Percentiles rank a stretch among this genome's conserved stretches.
These are phyloP conservation scores for Pardalotus punctatus DNA, from an alignment of 2,113 vertebrate species.

Conservation along the genomic window DNA sequence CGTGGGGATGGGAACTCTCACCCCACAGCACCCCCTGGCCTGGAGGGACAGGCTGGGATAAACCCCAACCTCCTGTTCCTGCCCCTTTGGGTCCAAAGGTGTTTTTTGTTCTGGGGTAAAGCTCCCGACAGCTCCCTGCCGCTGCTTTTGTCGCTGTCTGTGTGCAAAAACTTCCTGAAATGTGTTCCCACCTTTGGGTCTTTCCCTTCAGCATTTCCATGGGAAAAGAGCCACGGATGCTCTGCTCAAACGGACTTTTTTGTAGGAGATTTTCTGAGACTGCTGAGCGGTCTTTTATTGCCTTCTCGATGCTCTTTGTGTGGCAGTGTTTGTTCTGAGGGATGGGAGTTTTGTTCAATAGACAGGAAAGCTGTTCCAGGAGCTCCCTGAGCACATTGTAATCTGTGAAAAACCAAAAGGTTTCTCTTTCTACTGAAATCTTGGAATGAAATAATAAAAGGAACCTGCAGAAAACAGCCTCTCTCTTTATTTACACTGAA, in stretches of 20 bases:
- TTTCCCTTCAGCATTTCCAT: not conserved
- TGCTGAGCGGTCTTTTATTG: conserved; percentile 40
- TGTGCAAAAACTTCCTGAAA: not conserved
- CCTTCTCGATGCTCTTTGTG: not conserved
- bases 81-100: accelerated
- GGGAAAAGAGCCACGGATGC: not conserved
- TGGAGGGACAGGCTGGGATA: too few species aligned
- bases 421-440: not conserved
- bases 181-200: not conserved
- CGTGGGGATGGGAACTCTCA: too few species aligned
- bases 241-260: not conserved
- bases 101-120: not conserved
- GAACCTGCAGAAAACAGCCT: conserved; percentile 45
- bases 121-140: not conserved
- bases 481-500: conserved; percentile 4
- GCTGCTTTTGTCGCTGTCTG: not conserved
- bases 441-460: conserved; percentile 66
- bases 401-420: not conserved
- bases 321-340: not conserved
- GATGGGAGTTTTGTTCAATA: not conserved
- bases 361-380: not conserved
- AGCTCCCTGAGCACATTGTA: not conserved
- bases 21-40: too few species aligned
- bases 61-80: too few species aligned
- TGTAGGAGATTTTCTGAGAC: not conserved